phyloP scores from a whole-genome alignment of 2,113 vertebrate genomes.

The Condylura cristata region DNA sequence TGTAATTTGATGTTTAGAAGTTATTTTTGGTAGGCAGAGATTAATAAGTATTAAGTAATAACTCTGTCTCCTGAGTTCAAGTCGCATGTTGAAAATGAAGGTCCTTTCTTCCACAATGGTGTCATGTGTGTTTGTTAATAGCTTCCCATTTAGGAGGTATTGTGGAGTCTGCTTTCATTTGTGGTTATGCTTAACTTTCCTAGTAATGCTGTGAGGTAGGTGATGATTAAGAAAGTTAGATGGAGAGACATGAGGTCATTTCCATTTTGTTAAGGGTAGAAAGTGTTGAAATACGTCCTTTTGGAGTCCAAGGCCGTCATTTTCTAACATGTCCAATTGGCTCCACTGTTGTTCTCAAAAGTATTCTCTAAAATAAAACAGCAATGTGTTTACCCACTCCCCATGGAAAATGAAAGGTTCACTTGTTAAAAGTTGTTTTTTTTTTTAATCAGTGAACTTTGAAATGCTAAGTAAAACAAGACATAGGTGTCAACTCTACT shows the following conservation, averaged over 20 bases:
- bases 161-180: neutral
- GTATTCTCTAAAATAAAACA: neutral
- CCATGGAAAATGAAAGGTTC: neutral
- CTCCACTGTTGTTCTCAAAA: neutral
- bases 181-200: neutral
- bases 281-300: neutral
- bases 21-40: neutral
- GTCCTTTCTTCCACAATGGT: neutral
- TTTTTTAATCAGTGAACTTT: neutral
- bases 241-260: neutral
- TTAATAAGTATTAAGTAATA: neutral
- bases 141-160: accelerated
- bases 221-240: neutral
- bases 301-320: neutral
- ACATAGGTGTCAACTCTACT: neutral
- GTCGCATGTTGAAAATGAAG: neutral
- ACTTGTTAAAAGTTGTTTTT: conserved; percentile 32
- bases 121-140: neutral
- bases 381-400: neutral
- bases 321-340: neutral
- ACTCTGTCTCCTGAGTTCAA: conserved; percentile 16
- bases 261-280: neutral
- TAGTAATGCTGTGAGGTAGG: neutral
- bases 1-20: neutral
- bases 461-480: neutral